Evolutionary conservation across 2,797 vertebrate species (phyloP), one percentile per base, ranked within the genome.

Genomic region (Podargus strigoides): DNA sequence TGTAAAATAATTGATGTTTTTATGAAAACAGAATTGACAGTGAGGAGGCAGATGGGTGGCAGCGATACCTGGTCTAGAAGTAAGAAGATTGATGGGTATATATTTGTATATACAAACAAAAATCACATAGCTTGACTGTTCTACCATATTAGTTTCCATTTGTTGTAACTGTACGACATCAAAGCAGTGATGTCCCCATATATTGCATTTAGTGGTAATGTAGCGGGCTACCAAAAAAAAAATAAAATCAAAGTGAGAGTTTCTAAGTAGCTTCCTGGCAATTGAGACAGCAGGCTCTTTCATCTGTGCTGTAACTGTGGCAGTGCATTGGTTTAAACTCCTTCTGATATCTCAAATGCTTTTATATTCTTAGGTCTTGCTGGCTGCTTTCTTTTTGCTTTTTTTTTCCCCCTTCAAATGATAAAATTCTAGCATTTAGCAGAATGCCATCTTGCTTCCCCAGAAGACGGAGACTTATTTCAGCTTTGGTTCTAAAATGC

Each of bases 281-380:
- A 98, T 98, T 97, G 98, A 98, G 98, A 98, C 98, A 98, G 98
- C 97, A 96, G 97, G 96, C 97, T 97, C 97, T 97, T 98, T 98
- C 98, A 98, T 98, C 98, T 98, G 98, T 97, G 96, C 98, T 94
- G 97, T 97, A 98, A 98, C 97, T 97, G 98, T 98, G 97, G 98
- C 97, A 97, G 94, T 83, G 96, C 98, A 98, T 98, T 98, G 98
- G 98, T 98, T 98, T 98, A 97, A 97, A 98, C 97, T 98, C 98
- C 98, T 98, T 98, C 98, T 98, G 98, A 98, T 98, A 98, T 98
- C 98, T 98, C 96, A 97, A 98, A 98, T 97, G 97, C 98, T 98
- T 98, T 98, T 97, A 98, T 98, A 98, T 97, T 98, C 95, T 97
- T 96, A 92, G 89, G 93, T 97, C 97, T 98, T 69, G 93, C 96